Base-by-base conservation (phyloP, 2,888 invertebrate species). In the Blera fallax region DNA sequence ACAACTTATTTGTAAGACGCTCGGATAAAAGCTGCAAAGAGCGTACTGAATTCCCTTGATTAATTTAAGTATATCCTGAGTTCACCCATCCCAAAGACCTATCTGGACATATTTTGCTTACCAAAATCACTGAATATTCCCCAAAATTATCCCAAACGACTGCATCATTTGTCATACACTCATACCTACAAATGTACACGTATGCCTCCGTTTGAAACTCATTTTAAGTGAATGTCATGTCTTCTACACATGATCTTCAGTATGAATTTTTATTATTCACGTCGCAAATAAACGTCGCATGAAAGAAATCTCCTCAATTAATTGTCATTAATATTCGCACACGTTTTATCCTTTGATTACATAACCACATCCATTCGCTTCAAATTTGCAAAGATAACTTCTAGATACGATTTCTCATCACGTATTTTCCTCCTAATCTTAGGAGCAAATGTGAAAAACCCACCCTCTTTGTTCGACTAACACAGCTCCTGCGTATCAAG, bases 381-480 rank as follows among this genome's bases (percentile, higher is more conserved):
- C 54, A 43, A 83, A 45, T 60, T 73, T 60, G 64, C 64, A 77
- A 65, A 45, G 50, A 65, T 64, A 77, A 56, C 45, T 52, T 37
- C 2, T 10, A n/a, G 34, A 78, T 60, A 67, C 50, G 65, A 70
- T 81, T 85, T 85, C 76, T 45, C 58, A 64, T 85, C 81, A 85
- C 85, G 81, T 85, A 84, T n/a, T 50, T 64, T 58, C 24, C 32
- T 67, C 48, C 62, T 81, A 81, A 76, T 81, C 81, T 81, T 62
- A 11, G 62, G 11, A 54, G 62, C 60, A 45, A 76, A 76, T 76
- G 81, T 62, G 76, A 81, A 81, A 34, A 21, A 50, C 52, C 50
- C 48, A 48, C 32, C 29, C 34, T 6, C 45, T 2, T 18, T 6
- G 1, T 29, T 32, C 27, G 7, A 32, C 7, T 10, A 16, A 10